Base-by-base conservation (phyloP, 2,888 invertebrate species). In the Caenorhabditis angaria region DNA sequence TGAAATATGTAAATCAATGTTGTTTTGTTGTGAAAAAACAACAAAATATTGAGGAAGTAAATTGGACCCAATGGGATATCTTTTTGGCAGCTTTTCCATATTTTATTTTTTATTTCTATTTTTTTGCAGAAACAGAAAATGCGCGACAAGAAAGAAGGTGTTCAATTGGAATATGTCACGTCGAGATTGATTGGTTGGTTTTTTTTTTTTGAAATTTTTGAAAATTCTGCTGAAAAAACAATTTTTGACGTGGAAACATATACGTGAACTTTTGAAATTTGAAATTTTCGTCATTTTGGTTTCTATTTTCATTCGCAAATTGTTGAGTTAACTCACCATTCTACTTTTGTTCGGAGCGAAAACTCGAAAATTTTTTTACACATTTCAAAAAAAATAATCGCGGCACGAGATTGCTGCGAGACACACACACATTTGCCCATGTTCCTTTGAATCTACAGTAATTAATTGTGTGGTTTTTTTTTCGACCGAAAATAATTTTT, bases 161-260 rank as follows among this genome's bases (percentile, higher is more conserved):
- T 77, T 35, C 61, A 68, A 35, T 65, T 74, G 68, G 70, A 74
- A 58, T 77, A 77, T 57, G 63, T 77, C 12, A 77, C 77, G 0
- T 70, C 77, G 1, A 10, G 77, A 47, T 50, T 77, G 5, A 77
- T 77, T 53, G 74, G 74, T 70, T 18, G 28, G 61, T 29, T 35
- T 60, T 27, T 61, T 48, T 61, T 50, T 20, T 32, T n/a, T n/a
- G n/a, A n/a, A n/a, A n/a, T n/a, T n/a, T n/a, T n/a, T n/a, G n/a
- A n/a, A n/a, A n/a, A n/a, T n/a, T n/a, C n/a, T n/a, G n/a, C n/a
- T n/a, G n/a, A n/a, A n/a, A n/a, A n/a, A n/a, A n/a, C n/a, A n/a
- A n/a, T n/a, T n/a, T n/a, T n/a, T n/a, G n/a, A n/a, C n/a, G n/a
- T n/a, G n/a, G n/a, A n/a, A n/a, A n/a, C n/a, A n/a, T n/a, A n/a